phyloP scores from a whole-genome alignment of 1,140 invertebrate genomes.

The Drosophila punjabiensis region DNA sequence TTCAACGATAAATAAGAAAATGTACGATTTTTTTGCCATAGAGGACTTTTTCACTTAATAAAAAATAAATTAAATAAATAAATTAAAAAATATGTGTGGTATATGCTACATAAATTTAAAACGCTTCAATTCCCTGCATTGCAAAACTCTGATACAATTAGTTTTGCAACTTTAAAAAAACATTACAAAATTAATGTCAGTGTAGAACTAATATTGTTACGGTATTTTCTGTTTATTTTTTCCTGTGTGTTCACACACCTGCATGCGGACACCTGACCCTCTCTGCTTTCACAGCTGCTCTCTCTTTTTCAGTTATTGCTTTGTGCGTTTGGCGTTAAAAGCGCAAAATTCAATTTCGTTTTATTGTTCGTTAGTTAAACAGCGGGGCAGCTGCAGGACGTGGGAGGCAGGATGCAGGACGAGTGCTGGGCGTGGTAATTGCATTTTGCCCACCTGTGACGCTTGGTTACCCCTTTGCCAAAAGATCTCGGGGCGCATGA shows the following conservation, averaged over 20 bases:
- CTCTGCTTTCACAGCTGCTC: constrained; percentile 6
- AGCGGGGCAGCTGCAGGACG: constrained; percentile 35
- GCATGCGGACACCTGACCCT: constrained; percentile 5
- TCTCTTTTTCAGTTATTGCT: constrained; percentile 49
- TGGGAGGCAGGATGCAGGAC: background rate
- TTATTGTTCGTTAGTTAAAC: constrained; percentile 82
- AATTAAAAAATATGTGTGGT: too few relatives aligned
- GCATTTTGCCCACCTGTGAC: constrained; percentile 76
- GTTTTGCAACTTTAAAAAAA: background rate
- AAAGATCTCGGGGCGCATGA: constrained; percentile 54
- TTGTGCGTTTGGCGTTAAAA: constrained; percentile 80
- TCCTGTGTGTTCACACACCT: constrained; percentile 22
- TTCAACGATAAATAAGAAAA: too few relatives aligned
- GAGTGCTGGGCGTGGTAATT: constrained; percentile 60
- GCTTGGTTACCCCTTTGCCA: constrained; percentile 45
- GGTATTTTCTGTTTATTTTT: constrained; percentile 2
- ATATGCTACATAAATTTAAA: too few relatives aligned
- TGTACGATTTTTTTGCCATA: too few relatives aligned
- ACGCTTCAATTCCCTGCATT: too few relatives aligned
- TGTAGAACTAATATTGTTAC: background rate
- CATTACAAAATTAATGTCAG: background rate
- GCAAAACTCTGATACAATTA: too few relatives aligned
- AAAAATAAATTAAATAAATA: too few relatives aligned
- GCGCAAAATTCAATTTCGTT: constrained; percentile 83
- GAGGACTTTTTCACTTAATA: too few relatives aligned